phyloP scores from a whole-genome alignment of 2,113 vertebrate species.

The Merops nubicus region DNA sequence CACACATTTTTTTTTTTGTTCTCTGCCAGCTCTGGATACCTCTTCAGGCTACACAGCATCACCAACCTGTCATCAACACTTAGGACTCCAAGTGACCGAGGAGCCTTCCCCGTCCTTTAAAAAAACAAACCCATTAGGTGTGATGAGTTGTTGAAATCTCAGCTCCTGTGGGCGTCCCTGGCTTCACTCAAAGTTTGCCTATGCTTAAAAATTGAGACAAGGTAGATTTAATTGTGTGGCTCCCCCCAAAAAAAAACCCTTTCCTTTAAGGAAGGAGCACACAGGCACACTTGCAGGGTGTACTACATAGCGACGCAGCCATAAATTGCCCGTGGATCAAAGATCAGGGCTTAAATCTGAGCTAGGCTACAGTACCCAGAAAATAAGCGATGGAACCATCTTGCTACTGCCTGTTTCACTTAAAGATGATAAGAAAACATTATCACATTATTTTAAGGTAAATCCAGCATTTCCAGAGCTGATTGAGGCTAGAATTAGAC shows the following conservation, averaged over 20 bases:
- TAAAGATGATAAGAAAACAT: constrained; percentile 82
- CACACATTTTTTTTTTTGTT: constrained; percentile 48
- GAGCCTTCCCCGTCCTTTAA: background rate
- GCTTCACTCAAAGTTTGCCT: constrained; percentile 20
- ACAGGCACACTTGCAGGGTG: background rate
- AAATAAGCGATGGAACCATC: constrained; percentile 75
- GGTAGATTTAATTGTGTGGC: background rate
- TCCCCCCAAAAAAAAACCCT: background rate
- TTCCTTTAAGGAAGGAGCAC: background rate
- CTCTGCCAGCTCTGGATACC: constrained; percentile 36
- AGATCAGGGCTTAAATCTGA: constrained; percentile 75
- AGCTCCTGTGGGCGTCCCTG: background rate
- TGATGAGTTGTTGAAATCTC: constrained; percentile 41
- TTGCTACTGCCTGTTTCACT: constrained; percentile 78
- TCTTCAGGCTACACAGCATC: constrained; percentile 38
- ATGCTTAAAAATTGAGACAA: background rate
- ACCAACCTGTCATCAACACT: constrained; percentile 55
- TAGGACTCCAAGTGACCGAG: background rate
- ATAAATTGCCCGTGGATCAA: constrained; percentile 74
- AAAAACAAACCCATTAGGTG: background rate
- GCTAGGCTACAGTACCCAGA: constrained; percentile 68
- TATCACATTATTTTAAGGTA: constrained; percentile 88
- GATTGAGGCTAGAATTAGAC: constrained; percentile 86
- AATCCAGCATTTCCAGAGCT: constrained; percentile 82
- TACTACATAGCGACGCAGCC: constrained; percentile 33